These are phyloP conservation scores for Oryzias celebensis DNA, from an alignment of 2,113 vertebrate species.

Conservation along the genomic window DNA sequence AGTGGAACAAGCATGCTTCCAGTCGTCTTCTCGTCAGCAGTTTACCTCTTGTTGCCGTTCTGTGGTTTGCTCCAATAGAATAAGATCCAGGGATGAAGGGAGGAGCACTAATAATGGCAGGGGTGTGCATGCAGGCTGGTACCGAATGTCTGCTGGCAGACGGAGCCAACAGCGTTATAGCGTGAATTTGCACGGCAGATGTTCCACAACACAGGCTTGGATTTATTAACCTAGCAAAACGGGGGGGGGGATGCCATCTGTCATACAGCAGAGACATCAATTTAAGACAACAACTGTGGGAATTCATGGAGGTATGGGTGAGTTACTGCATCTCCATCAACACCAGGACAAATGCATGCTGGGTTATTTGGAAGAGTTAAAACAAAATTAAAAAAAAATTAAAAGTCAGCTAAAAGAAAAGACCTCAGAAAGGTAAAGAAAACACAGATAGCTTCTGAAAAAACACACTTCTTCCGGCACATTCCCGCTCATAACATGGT, in stretches of 20 bases:
- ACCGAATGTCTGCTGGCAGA: constrained; percentile 28
- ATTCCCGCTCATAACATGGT: too few species aligned
- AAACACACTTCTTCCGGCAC: too few species aligned
- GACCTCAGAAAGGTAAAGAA: too few species aligned
- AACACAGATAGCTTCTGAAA: too few species aligned
- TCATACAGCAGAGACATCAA: constrained; percentile 48
- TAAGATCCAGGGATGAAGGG: neutral
- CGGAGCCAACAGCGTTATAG: constrained; percentile 55
- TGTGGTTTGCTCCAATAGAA: neutral
- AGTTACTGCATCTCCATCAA: constrained; percentile 35
- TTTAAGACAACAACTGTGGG: constrained; percentile 54
- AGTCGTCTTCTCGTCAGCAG: too few species aligned
- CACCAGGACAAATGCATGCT: constrained; percentile 22
- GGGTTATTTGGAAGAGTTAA: constrained; percentile 21
- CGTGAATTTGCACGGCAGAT: constrained; percentile 66
- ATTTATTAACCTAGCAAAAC: constrained; percentile 61
- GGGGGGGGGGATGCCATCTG: constrained; percentile 58
- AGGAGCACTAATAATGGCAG: neutral
- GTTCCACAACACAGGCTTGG: constrained; percentile 38
- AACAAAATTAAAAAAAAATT: constrained; percentile 15
- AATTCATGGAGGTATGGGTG: constrained; percentile 34
- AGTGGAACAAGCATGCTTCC: too few species aligned
- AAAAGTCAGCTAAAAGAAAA: neutral
- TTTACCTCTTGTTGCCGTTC: too few species aligned
- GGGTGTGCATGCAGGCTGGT: neutral